Conservation (phyloP, 2,113 vertebrate genomes). For the Zosterops japonicus region DNA sequence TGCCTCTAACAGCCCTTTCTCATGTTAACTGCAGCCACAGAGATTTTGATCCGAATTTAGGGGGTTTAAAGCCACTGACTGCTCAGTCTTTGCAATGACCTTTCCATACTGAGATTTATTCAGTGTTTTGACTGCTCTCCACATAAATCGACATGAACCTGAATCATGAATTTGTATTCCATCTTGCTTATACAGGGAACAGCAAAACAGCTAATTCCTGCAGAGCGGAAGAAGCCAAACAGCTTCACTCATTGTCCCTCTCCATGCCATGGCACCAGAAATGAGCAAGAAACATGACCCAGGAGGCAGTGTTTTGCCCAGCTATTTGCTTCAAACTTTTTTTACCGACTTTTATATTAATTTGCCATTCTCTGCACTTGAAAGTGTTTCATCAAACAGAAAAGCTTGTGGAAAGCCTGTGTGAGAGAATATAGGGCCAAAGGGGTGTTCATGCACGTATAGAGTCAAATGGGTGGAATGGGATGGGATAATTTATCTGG, state of each 20-base stretch:
- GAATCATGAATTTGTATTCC: slow-evolving; percentile 22
- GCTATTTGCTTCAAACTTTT: background rate
- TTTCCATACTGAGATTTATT: background rate
- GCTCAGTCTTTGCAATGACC: background rate
- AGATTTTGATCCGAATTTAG: background rate
- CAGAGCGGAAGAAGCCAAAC: fast-evolving
- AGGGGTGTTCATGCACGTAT: fast-evolving
- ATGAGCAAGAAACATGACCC: background rate
- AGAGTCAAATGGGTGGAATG: fast-evolving
- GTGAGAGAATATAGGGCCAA: background rate
- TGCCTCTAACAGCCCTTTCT: background rate
- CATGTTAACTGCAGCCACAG: background rate
- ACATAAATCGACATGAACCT: background rate
- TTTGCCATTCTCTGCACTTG: background rate
- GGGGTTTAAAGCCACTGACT: background rate
- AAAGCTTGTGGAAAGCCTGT: background rate
- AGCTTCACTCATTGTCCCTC: background rate
- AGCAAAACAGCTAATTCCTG: background rate
- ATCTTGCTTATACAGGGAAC: background rate
- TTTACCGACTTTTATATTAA: background rate
- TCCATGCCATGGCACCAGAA: background rate
- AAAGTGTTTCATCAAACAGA: background rate
- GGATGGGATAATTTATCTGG: background rate
- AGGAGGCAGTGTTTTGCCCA: background rate
- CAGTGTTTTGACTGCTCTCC: background rate